These are phyloP conservation scores for Phalacrocorax aristotelis DNA, from an alignment of 2,113 vertebrate genomes.

Conservation along the genomic window DNA sequence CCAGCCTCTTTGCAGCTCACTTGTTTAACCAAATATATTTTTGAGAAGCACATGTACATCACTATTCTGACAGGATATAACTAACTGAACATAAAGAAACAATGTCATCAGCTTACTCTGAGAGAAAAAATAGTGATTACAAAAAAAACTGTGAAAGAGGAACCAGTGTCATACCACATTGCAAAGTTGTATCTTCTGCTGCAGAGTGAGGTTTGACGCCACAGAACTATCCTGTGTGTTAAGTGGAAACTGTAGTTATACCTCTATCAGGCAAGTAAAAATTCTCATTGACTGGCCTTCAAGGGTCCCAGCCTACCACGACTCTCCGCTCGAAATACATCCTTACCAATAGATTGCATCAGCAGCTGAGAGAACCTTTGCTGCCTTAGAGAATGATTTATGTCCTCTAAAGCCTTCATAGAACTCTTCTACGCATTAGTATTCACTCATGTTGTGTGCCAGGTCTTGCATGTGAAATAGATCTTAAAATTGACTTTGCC, in stretches of 20 bases:
- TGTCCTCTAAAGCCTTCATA: background rate
- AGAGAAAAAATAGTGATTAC: background rate
- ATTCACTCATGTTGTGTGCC: background rate
- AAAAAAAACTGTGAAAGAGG: background rate
- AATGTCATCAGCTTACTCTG: background rate
- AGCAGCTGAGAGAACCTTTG: background rate
- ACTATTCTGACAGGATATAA: background rate
- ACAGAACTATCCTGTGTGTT: background rate
- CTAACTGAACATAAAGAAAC: background rate
- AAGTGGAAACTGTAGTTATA: background rate
- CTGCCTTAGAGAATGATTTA: background rate
- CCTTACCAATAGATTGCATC: background rate
- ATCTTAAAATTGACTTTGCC: conserved; percentile 14
- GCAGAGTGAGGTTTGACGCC: background rate
- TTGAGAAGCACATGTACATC: background rate
- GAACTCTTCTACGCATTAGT: background rate
- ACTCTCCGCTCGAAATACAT: background rate
- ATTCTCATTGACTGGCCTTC: background rate
- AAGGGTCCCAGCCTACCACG: background rate
- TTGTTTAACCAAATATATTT: background rate
- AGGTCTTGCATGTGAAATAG: conserved; percentile 2
- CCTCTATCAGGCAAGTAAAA: background rate
- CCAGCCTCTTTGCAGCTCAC: background rate
- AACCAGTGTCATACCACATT: background rate
- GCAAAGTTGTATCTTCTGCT: background rate